Base-by-base conservation (phyloP, 1,140 invertebrate genomes). In the Zaprionus camerounensis region DNA sequence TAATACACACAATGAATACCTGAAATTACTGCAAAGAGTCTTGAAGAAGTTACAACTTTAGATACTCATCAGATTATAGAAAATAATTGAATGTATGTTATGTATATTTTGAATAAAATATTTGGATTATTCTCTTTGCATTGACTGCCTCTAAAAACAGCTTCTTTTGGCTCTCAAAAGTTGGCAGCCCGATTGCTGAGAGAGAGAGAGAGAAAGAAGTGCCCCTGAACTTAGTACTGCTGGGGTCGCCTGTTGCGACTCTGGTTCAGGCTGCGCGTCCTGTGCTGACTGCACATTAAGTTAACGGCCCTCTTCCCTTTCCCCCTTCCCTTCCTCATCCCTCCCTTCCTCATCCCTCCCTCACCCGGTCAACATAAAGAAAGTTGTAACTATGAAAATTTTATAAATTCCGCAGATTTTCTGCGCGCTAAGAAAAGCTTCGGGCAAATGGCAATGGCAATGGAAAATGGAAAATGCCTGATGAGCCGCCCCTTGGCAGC, bases 361-460 rank as follows among this genome's bases (percentile, higher is more conserved):
- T 58, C 38, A 51, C 53, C 56, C 41, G 26, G 22, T 53, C 71
- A 72, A 76, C 79, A 81, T 83, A 81, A 90, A 90, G 82, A 91
- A 91, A 91, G 82, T 91, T 91, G 82, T 91, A 91, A 91, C 87
- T 91, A 91, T 91, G 87, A 91, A 91, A 91, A 91, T 91, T 91
- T 91, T 91, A 91, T 91, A 91, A 91, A 91, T 91, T 91, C 86
- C 82, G 76, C 76, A 91, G 87, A 90, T 91, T 86, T 91, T 83
- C 73, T 83, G 87, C 20, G 86, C 80, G 82, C 87, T 82, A 91
- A 71, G 78, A 81, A 91, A 84, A 79, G 71, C 75, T 67, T 56
- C 46, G 77, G 56, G 58, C 63, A 26, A 78, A 51, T 41, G 44
- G 77, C 34, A 61, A 57, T 61, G 66, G 71, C 31, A 12, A 53